phyloP scores from a whole-genome alignment of 2,113 vertebrate genomes.

The Aegypius monachus region DNA sequence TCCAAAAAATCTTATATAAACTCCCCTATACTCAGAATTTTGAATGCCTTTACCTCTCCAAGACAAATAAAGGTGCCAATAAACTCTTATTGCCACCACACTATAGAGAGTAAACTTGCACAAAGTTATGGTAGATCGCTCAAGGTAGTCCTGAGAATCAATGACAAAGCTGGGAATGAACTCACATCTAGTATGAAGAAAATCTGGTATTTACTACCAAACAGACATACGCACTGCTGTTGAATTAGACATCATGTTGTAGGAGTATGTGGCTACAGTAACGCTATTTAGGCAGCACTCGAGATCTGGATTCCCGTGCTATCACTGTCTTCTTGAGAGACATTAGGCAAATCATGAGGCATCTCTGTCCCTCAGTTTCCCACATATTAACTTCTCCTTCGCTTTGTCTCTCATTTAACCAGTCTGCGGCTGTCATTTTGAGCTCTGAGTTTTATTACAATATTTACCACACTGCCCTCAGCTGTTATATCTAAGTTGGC shows the following conservation, averaged over 20 bases:
- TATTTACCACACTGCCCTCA: neutral
- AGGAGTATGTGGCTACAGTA: neutral
- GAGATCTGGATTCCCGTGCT: neutral
- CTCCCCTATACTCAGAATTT: neutral
- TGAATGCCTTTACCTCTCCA: neutral
- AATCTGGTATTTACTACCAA: neutral
- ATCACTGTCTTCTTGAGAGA: neutral
- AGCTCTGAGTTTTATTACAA: neutral
- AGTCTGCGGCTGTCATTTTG: neutral
- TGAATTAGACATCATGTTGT: neutral
- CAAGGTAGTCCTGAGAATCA: neutral
- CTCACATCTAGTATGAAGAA: neutral
- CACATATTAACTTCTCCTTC: neutral
- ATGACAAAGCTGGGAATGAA: neutral
- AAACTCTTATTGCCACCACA: neutral
- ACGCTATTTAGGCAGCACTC: neutral
- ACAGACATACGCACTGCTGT: rapidly evolving
- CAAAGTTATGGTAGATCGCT: neutral
- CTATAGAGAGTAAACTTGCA: neutral
- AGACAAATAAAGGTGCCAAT: neutral
- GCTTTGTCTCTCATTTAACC: neutral
- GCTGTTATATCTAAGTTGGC: neutral
- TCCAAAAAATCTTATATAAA: neutral
- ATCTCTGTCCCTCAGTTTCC: neutral
- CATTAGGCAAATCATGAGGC: neutral